Base-by-base conservation (phyloP, 2,797 vertebrate genomes). In the Semaprochilodus insignis region DNA sequence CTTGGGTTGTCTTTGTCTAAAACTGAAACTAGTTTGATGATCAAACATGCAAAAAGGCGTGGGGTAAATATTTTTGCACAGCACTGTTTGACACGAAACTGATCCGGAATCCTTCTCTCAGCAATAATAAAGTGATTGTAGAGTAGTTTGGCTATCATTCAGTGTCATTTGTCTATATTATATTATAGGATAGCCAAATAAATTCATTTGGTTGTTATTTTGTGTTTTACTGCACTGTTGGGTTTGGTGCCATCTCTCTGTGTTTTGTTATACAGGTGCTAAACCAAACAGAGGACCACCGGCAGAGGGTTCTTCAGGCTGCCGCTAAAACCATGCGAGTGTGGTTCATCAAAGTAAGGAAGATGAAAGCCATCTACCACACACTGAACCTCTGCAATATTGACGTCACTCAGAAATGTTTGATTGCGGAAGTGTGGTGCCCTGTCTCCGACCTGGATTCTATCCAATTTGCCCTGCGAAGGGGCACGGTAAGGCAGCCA, bases 201-300 rank as follows among this genome's bases (percentile, higher is more conserved):
- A 34, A 19, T 40, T n/a, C 4, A 27, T 25, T 74, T 44, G 6
- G 10, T n/a, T 25, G n/a, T 25, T 63, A 16, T n/a, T 25, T 19
- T 27, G 4, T 16, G 25, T 63, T 51, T 31, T 52, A 62, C 25
- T 55, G 21, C 25, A 36, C 40, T 40, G 40, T 40, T 44, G 31
- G 60, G 34, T 74, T 59, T 59, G 8, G 3, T 27, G 8, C 44
- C 17, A 16, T 36, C 16, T 79, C 8, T 10, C 27, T 83, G 59
- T 82, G 78, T 73, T 57, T 17, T 72, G 77, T 54, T 25, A 44
- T 91, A 2, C 83, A 99, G 98, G 97, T 99, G 81, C 91, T 99
- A 87, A 99, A 99, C 93, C 98, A 99, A 89, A 99, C 98, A 0
- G 98, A 99, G 90, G 98, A 99, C 91, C 98, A 99, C 85, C 96